These are phyloP conservation scores for Platichthys flesus DNA, from an alignment of 2,113 vertebrate genomes.

Conservation along the genomic window DNA sequence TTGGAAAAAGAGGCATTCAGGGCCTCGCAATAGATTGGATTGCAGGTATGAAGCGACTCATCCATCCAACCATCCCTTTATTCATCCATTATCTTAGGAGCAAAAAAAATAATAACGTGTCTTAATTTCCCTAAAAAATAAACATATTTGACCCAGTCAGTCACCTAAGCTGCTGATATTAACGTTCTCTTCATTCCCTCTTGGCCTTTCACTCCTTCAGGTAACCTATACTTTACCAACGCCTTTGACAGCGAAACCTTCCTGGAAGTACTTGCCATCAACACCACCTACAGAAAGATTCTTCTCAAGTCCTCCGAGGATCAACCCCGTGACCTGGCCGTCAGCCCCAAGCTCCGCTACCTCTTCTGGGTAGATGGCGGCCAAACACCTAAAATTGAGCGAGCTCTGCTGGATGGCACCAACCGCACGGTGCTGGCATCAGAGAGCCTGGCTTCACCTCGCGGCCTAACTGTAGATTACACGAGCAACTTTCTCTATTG, in stretches of 20 bases:
- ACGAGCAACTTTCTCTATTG: slow-evolving; percentile 89
- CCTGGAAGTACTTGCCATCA: slow-evolving; percentile 90
- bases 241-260: slow-evolving; percentile 87
- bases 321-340: slow-evolving; percentile 88
- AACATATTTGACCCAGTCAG: neutral
- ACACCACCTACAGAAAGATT: slow-evolving; percentile 88
- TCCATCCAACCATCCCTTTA: neutral
- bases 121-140: no score
- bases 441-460: slow-evolving; percentile 89
- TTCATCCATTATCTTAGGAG: neutral
- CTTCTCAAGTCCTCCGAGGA: slow-evolving; percentile 89
- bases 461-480: slow-evolving; percentile 89
- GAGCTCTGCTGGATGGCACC: slow-evolving; percentile 89
- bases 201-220: slow-evolving; percentile 65
- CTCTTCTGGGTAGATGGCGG: slow-evolving; percentile 94
- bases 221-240: slow-evolving; percentile 95
- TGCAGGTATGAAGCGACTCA: slow-evolving; percentile 65
- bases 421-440: slow-evolving; percentile 91
- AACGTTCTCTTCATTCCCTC: neutral
- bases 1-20: slow-evolving; percentile 74
- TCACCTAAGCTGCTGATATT: neutral
- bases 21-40: slow-evolving; percentile 82
- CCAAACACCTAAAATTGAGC: slow-evolving; percentile 92
- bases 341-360: slow-evolving; percentile 90
- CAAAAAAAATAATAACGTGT: no score